These are phyloP conservation scores for Phalera bucephala DNA, from an alignment of 2,888 invertebrate species.

Conservation along the genomic window DNA sequence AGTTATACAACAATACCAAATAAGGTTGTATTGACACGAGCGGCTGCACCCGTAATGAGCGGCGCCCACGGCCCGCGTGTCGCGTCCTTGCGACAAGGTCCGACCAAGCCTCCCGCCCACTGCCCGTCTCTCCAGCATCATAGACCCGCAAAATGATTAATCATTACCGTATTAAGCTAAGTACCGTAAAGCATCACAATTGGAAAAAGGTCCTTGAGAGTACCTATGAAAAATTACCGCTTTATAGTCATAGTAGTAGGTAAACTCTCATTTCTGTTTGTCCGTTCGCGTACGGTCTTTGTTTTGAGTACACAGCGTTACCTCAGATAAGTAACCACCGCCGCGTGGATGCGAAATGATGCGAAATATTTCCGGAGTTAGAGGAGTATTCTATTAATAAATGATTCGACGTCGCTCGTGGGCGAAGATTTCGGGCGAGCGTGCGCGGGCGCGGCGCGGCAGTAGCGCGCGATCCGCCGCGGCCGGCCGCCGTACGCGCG, in stretches of 20 bases:
- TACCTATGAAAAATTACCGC: no score
- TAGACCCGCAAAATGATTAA: conserved; percentile 18
- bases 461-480: conserved; percentile 82
- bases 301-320: conserved; percentile 46
- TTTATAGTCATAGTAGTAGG: no score
- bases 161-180: conserved; percentile 19
- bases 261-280: not conserved
- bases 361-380: conserved; percentile 83
- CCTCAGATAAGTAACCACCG: conserved; percentile 66
- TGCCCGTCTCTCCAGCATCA: conserved; percentile 25
- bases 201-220: no score
- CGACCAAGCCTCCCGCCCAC: conserved; percentile 68
- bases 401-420: conserved; percentile 76
- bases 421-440: conserved; percentile 75
- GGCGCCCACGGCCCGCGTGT: conserved; percentile 56
- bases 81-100: conserved; percentile 78
- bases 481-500: conserved; percentile 80
- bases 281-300: conserved; percentile 21
- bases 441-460: conserved; percentile 57
- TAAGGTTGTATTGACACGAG: conserved; percentile 60
- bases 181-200: conserved; percentile 14
- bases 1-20: conserved; percentile 42
- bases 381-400: conserved; percentile 82
- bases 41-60: conserved; percentile 37
- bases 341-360: conserved; percentile 78